phyloP scores from a whole-genome alignment of 2,797 vertebrate species.

The Nannoperca obscura region DNA sequence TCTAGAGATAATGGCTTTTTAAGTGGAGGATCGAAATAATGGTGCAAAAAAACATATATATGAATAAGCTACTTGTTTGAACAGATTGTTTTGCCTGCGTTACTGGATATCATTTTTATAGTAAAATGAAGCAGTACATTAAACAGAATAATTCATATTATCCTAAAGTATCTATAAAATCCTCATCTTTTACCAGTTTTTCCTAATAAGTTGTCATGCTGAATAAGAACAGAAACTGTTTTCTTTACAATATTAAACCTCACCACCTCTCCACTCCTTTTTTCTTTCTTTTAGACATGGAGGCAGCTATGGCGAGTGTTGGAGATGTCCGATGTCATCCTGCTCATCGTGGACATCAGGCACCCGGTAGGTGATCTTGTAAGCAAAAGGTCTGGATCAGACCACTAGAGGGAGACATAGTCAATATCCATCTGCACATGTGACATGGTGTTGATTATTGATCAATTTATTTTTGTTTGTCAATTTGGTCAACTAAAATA shows the following conservation, averaged over 20 bases:
- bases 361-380: slow-evolving; percentile 87
- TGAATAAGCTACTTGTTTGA: slow-evolving; percentile 13
- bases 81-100: background rate
- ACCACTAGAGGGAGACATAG: slow-evolving; percentile 76
- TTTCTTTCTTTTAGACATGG: slow-evolving; percentile 88
- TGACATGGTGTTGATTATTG: background rate
- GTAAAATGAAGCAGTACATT: background rate
- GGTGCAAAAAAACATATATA: slow-evolving; percentile 9
- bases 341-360: slow-evolving; percentile 93
- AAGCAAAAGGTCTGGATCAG: background rate
- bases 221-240: background rate
- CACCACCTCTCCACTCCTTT: background rate
- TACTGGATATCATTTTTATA: background rate
- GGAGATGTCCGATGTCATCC: slow-evolving; percentile 94
- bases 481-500: background rate
- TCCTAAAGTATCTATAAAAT: background rate
- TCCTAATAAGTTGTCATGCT: background rate
- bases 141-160: background rate
- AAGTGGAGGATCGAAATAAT: slow-evolving; percentile 23
- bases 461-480: background rate
- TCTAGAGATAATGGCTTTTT: slow-evolving; percentile 54
- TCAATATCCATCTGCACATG: slow-evolving; percentile 12
- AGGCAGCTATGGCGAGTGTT: slow-evolving; percentile 95
- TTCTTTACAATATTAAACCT: background rate
- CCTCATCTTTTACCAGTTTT: background rate